Evolutionary conservation across 2,888 invertebrate species (phyloP), one percentile per base, ranked within the genome.

Genomic region (Leucozona laternaria): DNA sequence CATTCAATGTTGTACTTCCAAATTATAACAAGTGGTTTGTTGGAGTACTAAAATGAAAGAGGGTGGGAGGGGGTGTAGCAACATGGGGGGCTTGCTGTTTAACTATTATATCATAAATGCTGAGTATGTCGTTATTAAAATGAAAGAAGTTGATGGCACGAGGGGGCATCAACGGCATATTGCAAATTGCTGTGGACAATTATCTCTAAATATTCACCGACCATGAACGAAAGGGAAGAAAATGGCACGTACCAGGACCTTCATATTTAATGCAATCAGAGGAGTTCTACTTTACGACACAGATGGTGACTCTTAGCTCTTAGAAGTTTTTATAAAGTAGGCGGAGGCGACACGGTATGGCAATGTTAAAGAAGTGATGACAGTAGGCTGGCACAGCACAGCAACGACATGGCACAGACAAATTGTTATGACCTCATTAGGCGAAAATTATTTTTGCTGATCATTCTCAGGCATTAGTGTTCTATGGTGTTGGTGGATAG

Each of bases 201-300:
- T 83, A 83, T 83, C 83, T 79, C 73, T 79, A 79, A 83, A 83
- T 79, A 83, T 79, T 83, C 78, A 70, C 72, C 75, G 79, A 83
- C 73, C 73, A 48, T 79, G 70, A 83, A 68, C 68, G 68, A 75
- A 79, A 75, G 62, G 57, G 62, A 75, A 50, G 64, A 83, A 83
- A 40, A 60, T 68, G 79, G 70, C 83, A 83, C 79, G 83, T 83
- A 79, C 78, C 62, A 82, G 79, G 75, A 83, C 62, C 79, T 83
- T 79, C 83, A 75, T 79, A 60, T 70, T 79, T 75, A 83, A 83
- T 79, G 62, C 78, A 79, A 75, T 70, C 62, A 79, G 62, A 62
- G 28, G 53, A 83, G 68, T 83, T 78, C 68, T 70, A 83, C 82
- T 78, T 78, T 83, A 78, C 68, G 73, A 73, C 78, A 83, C 78